Conservation (phyloP, 1,140 invertebrate species). For the Euglossa dilemma region DNA sequence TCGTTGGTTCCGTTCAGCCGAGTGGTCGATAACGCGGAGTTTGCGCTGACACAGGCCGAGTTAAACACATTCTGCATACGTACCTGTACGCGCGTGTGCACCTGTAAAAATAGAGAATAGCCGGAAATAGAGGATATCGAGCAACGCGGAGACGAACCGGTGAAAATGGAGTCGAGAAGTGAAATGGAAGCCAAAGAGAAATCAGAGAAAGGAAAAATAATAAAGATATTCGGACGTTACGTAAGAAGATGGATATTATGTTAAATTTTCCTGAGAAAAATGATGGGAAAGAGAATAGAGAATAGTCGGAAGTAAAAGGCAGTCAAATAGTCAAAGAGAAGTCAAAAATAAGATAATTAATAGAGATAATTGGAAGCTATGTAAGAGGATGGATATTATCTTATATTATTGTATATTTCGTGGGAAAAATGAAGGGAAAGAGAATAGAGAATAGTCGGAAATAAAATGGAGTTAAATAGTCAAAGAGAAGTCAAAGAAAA, state of each 20-base stretch:
- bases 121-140: not conserved
- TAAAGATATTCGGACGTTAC: too few relatives aligned
- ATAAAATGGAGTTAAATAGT: too few relatives aligned
- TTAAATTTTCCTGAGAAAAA: not conserved
- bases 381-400: not conserved
- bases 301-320: too few relatives aligned
- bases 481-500: too few relatives aligned
- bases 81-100: not conserved
- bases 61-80: conserved; percentile 15
- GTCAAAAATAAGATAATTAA: too few relatives aligned
- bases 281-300: not conserved
- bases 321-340: too few relatives aligned
- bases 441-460: too few relatives aligned
- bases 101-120: not conserved
- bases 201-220: too few relatives aligned
- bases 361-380: too few relatives aligned
- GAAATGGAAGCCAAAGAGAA: too few relatives aligned
- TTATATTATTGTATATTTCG: too few relatives aligned
- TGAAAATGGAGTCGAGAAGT: not conserved
- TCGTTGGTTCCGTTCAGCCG: conserved; percentile 25
- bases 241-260: too few relatives aligned
- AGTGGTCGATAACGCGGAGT: conserved; percentile 75
- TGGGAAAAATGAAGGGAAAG: not conserved
- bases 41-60: conserved; percentile 68
- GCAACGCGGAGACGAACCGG: not conserved